These are phyloP conservation scores for Boloria euphrosyne DNA, from an alignment of 2,888 invertebrate species.

Conservation along the genomic window DNA sequence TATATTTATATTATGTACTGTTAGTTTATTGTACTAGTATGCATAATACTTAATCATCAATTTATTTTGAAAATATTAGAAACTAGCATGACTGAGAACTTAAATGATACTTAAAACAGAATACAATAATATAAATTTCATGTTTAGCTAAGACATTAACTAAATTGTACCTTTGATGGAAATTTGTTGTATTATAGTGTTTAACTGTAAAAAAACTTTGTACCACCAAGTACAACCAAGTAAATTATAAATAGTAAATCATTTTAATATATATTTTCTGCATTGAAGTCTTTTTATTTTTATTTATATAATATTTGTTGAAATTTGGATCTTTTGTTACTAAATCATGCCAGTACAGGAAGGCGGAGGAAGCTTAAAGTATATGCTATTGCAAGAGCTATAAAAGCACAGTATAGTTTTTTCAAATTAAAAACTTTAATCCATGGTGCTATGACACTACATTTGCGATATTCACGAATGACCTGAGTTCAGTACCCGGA, in stretches of 20 bases:
- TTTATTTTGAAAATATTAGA: not conserved
- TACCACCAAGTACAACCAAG: no score
- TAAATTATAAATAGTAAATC: constrained; percentile 20
- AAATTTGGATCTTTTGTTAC: constrained; percentile 86
- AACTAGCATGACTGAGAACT: not conserved
- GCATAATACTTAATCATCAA: not conserved
- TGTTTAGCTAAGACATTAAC: not conserved
- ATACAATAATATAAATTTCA: not conserved
- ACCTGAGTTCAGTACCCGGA: no score
- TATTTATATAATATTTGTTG: constrained; percentile 84
- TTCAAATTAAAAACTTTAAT: constrained; percentile 88
- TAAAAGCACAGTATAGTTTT: constrained; percentile 89
- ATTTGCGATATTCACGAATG: no score
- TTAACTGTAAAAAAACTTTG: constrained; percentile 29
- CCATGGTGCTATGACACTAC: constrained; percentile 51
- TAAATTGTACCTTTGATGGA: constrained; percentile 41
- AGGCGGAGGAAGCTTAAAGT: constrained; percentile 81
- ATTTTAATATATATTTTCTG: constrained; percentile 39
- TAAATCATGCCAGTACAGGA: constrained; percentile 84
- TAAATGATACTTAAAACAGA: constrained; percentile 1
- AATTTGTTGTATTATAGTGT: constrained; percentile 47
- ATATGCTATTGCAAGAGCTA: constrained; percentile 88
- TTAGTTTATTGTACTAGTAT: no score
- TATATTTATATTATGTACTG: no score
- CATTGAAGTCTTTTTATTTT: constrained; percentile 54